Evolutionary conservation across 2,888 invertebrate genomes (phyloP).

Genomic region (Ormyrus nitidulus): DNA sequence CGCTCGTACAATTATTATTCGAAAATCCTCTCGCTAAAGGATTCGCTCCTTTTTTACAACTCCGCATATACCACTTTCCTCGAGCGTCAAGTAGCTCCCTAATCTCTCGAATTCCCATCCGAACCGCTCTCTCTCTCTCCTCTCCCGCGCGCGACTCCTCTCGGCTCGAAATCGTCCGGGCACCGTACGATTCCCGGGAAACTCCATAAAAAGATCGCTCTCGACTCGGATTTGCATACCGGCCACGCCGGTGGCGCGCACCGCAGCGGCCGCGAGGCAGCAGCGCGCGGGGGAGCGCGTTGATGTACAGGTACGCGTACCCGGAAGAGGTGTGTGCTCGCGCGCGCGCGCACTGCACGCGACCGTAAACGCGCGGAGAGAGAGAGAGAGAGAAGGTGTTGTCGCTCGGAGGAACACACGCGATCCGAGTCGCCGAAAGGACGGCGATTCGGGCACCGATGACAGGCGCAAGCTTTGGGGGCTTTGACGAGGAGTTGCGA

Average conservation of each 20-base stretch:
- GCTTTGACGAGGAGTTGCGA: background rate
- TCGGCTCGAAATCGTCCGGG: background rate
- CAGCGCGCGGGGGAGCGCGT: slow-evolving; percentile 18
- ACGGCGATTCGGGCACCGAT: background rate
- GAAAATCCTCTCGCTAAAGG: too few species aligned
- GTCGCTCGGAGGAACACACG: background rate
- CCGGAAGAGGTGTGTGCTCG: slow-evolving; percentile 66
- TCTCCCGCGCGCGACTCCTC: too few species aligned
- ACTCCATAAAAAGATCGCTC: slow-evolving; percentile 56
- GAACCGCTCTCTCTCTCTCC: too few species aligned
- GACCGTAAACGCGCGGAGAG: background rate
- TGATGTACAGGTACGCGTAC: slow-evolving; percentile 59
- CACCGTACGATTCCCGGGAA: slow-evolving; percentile 48
- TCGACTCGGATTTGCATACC: slow-evolving; percentile 70
- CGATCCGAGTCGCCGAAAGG: slow-evolving; percentile 14
- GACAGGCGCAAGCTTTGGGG: background rate
- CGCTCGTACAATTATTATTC: too few species aligned
- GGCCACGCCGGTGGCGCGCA: slow-evolving; percentile 62
- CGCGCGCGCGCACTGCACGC: background rate
- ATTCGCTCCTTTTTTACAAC: too few species aligned
- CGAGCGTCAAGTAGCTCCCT: too few species aligned
- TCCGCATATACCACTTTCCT: too few species aligned
- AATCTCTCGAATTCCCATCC: too few species aligned
- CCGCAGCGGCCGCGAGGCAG: slow-evolving; percentile 12
- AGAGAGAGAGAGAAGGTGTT: too few species aligned